These are phyloP conservation scores for Chouioia cunea DNA, from an alignment of 2,888 invertebrate species.

Conservation along the genomic window DNA sequence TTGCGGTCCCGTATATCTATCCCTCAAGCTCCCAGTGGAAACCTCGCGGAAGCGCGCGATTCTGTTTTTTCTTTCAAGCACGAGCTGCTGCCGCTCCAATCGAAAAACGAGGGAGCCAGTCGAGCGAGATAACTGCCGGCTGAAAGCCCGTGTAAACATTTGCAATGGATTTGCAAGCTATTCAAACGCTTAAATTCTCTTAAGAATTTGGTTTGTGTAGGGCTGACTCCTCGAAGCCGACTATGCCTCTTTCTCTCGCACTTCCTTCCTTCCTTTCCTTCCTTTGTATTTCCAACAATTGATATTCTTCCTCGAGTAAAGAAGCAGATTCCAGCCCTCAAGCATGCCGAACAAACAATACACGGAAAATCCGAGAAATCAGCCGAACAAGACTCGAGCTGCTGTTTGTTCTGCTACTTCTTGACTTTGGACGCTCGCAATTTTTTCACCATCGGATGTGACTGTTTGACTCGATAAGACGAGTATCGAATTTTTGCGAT, in stretches of 20 bases:
- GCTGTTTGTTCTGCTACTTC: too few species aligned
- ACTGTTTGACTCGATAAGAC: too few species aligned
- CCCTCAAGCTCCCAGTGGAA: too few species aligned
- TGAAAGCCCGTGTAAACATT: conserved; percentile 68
- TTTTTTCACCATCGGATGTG: too few species aligned
- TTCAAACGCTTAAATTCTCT: conserved; percentile 70
- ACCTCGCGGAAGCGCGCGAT: conserved; percentile 25
- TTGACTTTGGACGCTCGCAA: too few species aligned
- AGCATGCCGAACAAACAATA: conserved; percentile 67
- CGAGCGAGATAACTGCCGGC: conserved; percentile 48
- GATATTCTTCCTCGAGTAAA: conserved; percentile 68
- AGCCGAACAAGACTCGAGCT: conserved; percentile 30
- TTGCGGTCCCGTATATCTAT: conserved; percentile 62
- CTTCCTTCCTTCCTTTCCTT: too few species aligned
- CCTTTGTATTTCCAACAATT: conserved; percentile 68
- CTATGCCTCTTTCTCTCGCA: conserved; percentile 53
- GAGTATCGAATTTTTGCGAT: too few species aligned
- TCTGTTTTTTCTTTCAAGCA: neutral
- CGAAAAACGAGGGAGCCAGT: conserved; percentile 22
- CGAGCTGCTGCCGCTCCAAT: conserved; percentile 22
- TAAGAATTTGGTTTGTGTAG: conserved; percentile 68
- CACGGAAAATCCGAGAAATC: conserved; percentile 63
- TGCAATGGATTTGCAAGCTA: conserved; percentile 69
- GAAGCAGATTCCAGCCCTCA: conserved; percentile 65
- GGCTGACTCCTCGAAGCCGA: conserved; percentile 51